Conservation (phyloP, 2,888 invertebrate genomes). For the Quadriops clusia region DNA sequence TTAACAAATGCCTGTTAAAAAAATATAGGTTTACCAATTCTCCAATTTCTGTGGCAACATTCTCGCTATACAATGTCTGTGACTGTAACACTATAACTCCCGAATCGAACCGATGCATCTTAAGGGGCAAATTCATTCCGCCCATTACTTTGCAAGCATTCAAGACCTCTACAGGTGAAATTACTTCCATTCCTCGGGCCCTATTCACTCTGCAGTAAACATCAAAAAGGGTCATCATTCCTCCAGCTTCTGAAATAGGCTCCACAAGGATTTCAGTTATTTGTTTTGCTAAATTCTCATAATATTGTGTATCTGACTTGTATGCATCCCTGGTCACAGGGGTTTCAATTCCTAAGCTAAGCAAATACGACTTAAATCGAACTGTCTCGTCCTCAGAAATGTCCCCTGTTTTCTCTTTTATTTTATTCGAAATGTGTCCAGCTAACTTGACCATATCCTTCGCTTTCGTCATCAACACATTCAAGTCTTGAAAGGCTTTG, state of each 20-base stretch:
- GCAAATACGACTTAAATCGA: slow-evolving; percentile 86
- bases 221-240: slow-evolving; percentile 94
- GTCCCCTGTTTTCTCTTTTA: slow-evolving; percentile 84
- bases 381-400: slow-evolving; percentile 96
- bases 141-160: slow-evolving; percentile 71
- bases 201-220: slow-evolving; percentile 95
- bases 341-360: slow-evolving; percentile 95
- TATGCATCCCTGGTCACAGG: slow-evolving; percentile 90
- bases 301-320: slow-evolving; percentile 76
- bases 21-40: slow-evolving; percentile 42
- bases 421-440: slow-evolving; percentile 83
- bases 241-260: slow-evolving; percentile 80
- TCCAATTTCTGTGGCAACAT: slow-evolving; percentile 54
- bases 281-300: slow-evolving; percentile 73
- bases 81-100: slow-evolving; percentile 92
- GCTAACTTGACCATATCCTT: slow-evolving; percentile 94
- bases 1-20: slow-evolving; percentile 2
- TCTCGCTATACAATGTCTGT: slow-evolving; percentile 59
- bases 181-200: slow-evolving; percentile 86
- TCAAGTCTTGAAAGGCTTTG: slow-evolving; percentile 90
- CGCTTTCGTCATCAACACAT: slow-evolving; percentile 88
- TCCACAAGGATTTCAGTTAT: slow-evolving; percentile 69
- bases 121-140: slow-evolving; percentile 55
- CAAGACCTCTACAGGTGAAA: slow-evolving; percentile 94
- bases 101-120: slow-evolving; percentile 76